These are phyloP conservation scores for Botrylloides violaceus DNA, from an alignment of 23 tunicate species.

Conservation along the genomic window DNA sequence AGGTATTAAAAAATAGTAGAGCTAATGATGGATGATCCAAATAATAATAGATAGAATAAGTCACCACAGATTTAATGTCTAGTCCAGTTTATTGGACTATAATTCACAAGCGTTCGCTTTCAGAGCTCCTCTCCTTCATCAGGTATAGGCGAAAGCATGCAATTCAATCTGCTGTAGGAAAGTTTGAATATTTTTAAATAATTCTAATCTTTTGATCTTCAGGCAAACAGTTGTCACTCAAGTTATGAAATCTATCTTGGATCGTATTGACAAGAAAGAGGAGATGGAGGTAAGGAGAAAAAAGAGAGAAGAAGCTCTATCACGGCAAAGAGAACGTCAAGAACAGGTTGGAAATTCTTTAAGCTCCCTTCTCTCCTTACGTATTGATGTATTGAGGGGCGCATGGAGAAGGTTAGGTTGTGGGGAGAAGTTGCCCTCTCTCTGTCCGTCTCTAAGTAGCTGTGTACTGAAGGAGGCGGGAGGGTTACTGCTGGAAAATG, in stretches of 20 bases:
- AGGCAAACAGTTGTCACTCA: conserved; percentile 60
- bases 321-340: conserved; percentile 50
- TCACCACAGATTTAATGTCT: too few species aligned
- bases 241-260: conserved; percentile 67
- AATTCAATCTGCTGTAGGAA: background rate
- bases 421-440: background rate
- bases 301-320: conserved; percentile 47
- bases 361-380: background rate
- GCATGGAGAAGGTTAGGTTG: too few species aligned
- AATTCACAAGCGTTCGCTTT: too few species aligned
- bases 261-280: conserved; percentile 75
- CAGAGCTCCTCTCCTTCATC: too few species aligned
- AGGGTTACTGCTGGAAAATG: too few species aligned
- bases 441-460: background rate
- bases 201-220: background rate
- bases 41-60: too few species aligned
- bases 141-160: too few species aligned
- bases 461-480: background rate
- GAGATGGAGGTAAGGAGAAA: conserved; percentile 68
- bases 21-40: too few species aligned
- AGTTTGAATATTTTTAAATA: background rate
- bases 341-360: conserved; percentile 48
- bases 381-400: too few species aligned
- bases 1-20: too few species aligned
- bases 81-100: too few species aligned